phyloP scores from a whole-genome alignment of 2,797 vertebrate species.

The Gastrophryne carolinensis region DNA sequence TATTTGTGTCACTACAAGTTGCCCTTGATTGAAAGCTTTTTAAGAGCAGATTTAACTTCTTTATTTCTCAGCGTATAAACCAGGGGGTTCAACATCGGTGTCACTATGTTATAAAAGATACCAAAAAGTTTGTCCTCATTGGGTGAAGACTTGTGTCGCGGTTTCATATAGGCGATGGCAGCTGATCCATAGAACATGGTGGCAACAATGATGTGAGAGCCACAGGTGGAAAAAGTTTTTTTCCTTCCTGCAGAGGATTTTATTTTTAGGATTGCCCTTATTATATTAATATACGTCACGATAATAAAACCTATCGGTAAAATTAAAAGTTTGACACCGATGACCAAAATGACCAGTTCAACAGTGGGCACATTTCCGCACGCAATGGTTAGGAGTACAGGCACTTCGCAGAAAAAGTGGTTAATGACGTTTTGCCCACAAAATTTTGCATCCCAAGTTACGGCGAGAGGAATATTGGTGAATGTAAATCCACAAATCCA shows the following conservation, averaged over 20 bases:
- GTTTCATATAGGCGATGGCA: slow-evolving; percentile 55
- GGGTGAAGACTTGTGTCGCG: slow-evolving; percentile 36
- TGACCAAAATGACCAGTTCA: background rate
- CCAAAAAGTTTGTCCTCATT: slow-evolving; percentile 53
- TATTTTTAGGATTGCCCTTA: slow-evolving; percentile 51
- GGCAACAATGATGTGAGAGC: slow-evolving; percentile 45
- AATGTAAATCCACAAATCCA: slow-evolving; percentile 14
- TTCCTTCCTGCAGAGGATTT: background rate
- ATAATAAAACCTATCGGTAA: background rate
- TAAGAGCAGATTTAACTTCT: background rate
- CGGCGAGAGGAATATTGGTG: background rate
- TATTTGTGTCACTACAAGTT: too few species aligned
- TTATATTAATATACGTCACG: slow-evolving; percentile 1
- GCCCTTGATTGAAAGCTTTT: too few species aligned
- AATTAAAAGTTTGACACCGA: background rate
- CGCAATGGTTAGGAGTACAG: background rate
- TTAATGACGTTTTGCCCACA: slow-evolving; percentile 23
- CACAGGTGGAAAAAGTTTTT: background rate
- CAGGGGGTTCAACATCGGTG: slow-evolving; percentile 53
- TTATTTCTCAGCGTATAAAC: slow-evolving; percentile 50
- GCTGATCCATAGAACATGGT: slow-evolving; percentile 51
- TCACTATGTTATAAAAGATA: slow-evolving; percentile 47
- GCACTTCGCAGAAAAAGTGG: slow-evolving; percentile 32
- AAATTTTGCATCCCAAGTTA: background rate
- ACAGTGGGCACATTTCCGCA: background rate